Evolutionary conservation across 2,113 vertebrate genomes (phyloP), one percentile per base, ranked within the genome.

Genomic region (Sturnus vulgaris): DNA sequence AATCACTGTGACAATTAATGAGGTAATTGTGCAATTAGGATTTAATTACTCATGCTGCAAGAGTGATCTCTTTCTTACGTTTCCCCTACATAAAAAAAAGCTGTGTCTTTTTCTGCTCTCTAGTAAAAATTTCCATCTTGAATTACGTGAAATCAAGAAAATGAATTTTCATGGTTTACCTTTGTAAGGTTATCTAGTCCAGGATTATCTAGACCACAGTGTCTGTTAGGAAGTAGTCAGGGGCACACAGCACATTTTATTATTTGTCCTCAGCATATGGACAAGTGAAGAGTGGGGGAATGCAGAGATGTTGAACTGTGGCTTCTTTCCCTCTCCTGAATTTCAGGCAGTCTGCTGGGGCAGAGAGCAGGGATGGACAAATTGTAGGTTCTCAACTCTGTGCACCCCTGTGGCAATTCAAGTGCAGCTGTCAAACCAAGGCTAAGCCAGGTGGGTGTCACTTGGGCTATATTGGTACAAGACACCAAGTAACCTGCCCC

Each of bases 1-100:
- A 92, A 95, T 81, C 44, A 81, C 83, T 88, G 71, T 94, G 93
- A 96, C 92, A 96, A 90, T 88, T 90, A 86, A 66, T 83, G 52
- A 90, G 84, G 60, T 75, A 95, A 93, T 95, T 60, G 59, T 53
- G 82, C 56, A 94, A 93, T 95, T 95, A 94, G 14, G 28, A 90
- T 49, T 69, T 73, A 90, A 93, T 95, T 94, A 77, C 35, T 96
- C 66, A 63, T 27, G 11, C 55, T 93, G 25, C 52, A 80, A 65
- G 42, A 83, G 28, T 64, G 60, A 71, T 56, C 52, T 83, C 31
- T 95, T 90, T 39, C 39, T 82, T 80, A 30, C 20, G 89, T 89
- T 92, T 11, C 39, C 57, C 47, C 18, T 35, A 63, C 15, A 28
- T 35, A 69, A 77, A 64, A n/a, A 27, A 91, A 90, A 63, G 53